phyloP scores from a whole-genome alignment of 2,797 vertebrate species.

The Rhyacichthys aspro region DNA sequence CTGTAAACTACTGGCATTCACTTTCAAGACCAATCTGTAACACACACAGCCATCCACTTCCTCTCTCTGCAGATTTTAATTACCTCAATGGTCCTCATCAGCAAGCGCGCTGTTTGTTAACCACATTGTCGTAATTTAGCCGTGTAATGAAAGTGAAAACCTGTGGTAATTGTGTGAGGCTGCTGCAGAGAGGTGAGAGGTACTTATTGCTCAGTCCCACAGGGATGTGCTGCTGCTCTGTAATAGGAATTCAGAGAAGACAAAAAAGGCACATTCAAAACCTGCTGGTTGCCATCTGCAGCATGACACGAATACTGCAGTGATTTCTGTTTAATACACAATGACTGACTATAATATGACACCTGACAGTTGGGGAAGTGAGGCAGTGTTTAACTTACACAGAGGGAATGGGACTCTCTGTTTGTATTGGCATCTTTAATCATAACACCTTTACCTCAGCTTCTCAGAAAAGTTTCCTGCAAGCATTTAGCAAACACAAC shows the following conservation, averaged over 20 bases:
- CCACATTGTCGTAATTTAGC: slow-evolving; percentile 15
- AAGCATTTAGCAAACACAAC: background rate
- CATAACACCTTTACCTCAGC: slow-evolving; percentile 14
- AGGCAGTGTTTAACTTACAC: too few relatives aligned
- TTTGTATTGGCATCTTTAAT: slow-evolving; percentile 36
- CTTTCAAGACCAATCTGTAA: too few relatives aligned
- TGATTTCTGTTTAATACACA: slow-evolving; percentile 29
- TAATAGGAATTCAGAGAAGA: slow-evolving; percentile 29
- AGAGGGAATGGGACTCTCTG: slow-evolving; percentile 15
- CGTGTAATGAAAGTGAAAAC: slow-evolving; percentile 18
- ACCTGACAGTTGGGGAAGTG: slow-evolving; percentile 28
- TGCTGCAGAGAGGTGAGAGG: slow-evolving; percentile 37
- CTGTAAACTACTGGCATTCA: too few relatives aligned
- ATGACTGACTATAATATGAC: slow-evolving; percentile 20
- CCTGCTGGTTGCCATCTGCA: slow-evolving; percentile 12
- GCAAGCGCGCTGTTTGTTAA: slow-evolving; percentile 30
- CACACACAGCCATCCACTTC: slow-evolving; percentile 5
- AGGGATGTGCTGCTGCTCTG: slow-evolving; percentile 23
- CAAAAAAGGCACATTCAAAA: background rate
- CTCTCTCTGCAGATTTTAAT: slow-evolving; percentile 26
- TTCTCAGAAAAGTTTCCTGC: background rate
- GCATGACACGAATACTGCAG: slow-evolving; percentile 11
- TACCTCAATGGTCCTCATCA: slow-evolving; percentile 34
- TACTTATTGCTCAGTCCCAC: slow-evolving; percentile 23
- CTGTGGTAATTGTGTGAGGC: slow-evolving; percentile 27